Evolutionary conservation across 1,140 invertebrate species (phyloP), one percentile per base, ranked within the genome.

Genomic region (Lordiphosa collinella): DNA sequence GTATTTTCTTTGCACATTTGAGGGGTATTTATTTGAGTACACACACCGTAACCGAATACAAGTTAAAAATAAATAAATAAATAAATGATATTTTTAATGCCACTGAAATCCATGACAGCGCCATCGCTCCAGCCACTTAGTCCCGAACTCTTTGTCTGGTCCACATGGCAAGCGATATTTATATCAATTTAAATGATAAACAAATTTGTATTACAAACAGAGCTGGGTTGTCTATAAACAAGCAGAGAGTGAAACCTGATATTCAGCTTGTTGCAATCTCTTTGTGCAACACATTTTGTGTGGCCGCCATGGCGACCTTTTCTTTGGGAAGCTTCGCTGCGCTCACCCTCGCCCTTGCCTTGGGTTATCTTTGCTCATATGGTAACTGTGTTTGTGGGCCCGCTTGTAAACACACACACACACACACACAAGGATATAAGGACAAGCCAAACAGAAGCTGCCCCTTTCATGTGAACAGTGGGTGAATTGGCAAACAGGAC

Each of bases 131-230:
- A 13, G 31, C 41, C 38, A 32, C 25, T 60, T 60, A 50, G 37
- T 53, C 25, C 37, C 51, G 38, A 29, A 29, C 25, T 29, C 25
- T 29, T 29, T 29, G 25, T 29, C 25, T 8, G 25, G 5, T 22
- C 5, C 5, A 29, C 25, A 29, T 63, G 58, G 14, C 58, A 32
- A 52, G 38, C 57, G 56, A 40, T 66, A 74, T 79, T 80, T 74
- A 80, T 80, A 80, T 75, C 75, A 80, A 79, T 79, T 79, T 57
- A 63, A 80, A 74, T 80, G 60, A 55, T 67, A 61, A 69, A 65
- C 75, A 60, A 69, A 51, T 65, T 58, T 40, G 59, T 66, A 40
- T 47, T 56, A 53, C 35, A 66, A 66, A 66, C 62, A 57, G 40
- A 47, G 35, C 60, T 55, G 34, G 34, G 49, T 47, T 22, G 60